Conservation (phyloP, 2,797 vertebrate species). For the Silurus lanzhouensis region DNA sequence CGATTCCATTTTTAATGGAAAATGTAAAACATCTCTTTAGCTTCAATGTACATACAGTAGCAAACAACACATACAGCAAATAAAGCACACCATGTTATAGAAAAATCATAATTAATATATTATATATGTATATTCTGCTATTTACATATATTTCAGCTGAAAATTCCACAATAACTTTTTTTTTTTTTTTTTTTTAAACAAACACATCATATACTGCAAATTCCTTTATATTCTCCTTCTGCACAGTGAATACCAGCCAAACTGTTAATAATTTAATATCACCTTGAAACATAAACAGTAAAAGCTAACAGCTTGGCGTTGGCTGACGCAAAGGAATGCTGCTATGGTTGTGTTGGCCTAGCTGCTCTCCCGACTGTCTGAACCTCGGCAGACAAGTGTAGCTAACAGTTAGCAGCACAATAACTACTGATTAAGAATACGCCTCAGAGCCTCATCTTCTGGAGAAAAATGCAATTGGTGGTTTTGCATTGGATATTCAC, state of each 20-base stretch:
- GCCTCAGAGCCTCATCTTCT: slow-evolving; percentile 30
- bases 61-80: slow-evolving; percentile 89
- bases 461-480: slow-evolving; percentile 18
- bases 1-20: slow-evolving; percentile 88
- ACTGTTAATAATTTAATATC: slow-evolving; percentile 82
- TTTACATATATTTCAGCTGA: slow-evolving; percentile 77
- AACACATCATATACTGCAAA: slow-evolving; percentile 85
- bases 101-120: slow-evolving; percentile 93
- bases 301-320: slow-evolving; percentile 85
- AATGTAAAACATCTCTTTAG: slow-evolving; percentile 91
- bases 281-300: slow-evolving; percentile 72
- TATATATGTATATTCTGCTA: slow-evolving; percentile 90
- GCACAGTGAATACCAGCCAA: slow-evolving; percentile 86
- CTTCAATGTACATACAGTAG: slow-evolving; percentile 89
- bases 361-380: slow-evolving; percentile 45
- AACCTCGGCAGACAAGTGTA: slow-evolving; percentile 44
- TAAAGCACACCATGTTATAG: slow-evolving; percentile 91
- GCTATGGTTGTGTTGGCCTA: slow-evolving; percentile 77
- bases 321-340: slow-evolving; percentile 78
- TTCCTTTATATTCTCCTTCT: slow-evolving; percentile 79
- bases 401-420: slow-evolving; percentile 45
- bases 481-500: slow-evolving; percentile 36
- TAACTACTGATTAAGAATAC: slow-evolving; percentile 45
- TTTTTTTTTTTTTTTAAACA: slow-evolving; percentile 54
- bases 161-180: slow-evolving; percentile 79